Evolutionary conservation across 2,113 vertebrate genomes (phyloP).

Genomic region (Leuciscus idus): DNA sequence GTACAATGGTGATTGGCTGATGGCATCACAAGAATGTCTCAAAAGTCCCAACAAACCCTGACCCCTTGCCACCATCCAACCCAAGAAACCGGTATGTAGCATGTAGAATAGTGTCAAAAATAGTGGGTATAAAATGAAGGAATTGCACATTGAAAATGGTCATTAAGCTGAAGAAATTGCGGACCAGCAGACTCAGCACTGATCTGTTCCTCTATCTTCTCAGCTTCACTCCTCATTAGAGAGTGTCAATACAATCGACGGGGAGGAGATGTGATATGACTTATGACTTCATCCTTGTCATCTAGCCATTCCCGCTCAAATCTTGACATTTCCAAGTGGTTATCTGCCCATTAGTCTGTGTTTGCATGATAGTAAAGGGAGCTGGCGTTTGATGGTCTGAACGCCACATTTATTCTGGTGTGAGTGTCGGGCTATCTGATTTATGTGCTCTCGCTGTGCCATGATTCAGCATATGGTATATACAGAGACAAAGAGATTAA

Average conservation of each 20-base stretch:
- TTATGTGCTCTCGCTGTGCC: constrained; percentile 62
- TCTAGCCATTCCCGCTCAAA: constrained; percentile 26
- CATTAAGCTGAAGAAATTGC: constrained; percentile 18
- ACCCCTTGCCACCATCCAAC: not conserved
- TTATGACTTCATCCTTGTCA: constrained; percentile 54
- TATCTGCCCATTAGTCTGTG: constrained; percentile 47
- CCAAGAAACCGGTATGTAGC: not conserved
- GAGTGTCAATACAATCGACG: constrained; percentile 56
- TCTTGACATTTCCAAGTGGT: constrained; percentile 58
- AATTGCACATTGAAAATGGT: constrained; percentile 22
- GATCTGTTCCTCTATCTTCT: constrained; percentile 48
- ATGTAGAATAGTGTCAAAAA: constrained; percentile 9
- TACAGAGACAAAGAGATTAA: constrained; percentile 63
- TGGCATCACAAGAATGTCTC: not conserved
- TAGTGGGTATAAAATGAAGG: constrained; percentile 9
- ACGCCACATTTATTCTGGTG: constrained; percentile 36
- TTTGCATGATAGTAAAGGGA: constrained; percentile 38
- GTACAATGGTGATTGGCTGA: not conserved
- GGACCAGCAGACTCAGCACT: constrained; percentile 25
- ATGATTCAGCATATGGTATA: constrained; percentile 66
- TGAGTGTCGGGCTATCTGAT: constrained; percentile 41
- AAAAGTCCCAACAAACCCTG: not conserved
- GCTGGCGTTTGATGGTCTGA: constrained; percentile 38
- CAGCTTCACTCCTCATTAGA: constrained; percentile 56
- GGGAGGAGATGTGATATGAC: constrained; percentile 53